Conservation (phyloP, 2,797 vertebrate species). For the Onychomys arenicola region DNA sequence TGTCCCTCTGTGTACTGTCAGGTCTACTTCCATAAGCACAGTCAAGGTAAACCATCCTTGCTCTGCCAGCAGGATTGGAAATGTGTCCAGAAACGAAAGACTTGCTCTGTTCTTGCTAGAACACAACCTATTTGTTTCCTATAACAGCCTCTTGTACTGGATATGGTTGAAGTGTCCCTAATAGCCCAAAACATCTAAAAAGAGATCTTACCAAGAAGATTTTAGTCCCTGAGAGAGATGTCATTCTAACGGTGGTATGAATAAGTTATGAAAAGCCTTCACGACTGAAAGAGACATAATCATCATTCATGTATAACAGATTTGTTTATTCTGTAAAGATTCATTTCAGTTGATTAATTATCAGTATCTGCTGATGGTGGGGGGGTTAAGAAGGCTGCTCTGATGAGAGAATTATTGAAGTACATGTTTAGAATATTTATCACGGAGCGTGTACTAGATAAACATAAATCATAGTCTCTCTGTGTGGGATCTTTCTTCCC, state of each 20-base stretch:
- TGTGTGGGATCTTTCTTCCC: conserved; percentile 37
- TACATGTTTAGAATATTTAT: conserved; percentile 89
- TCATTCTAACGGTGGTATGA: conserved; percentile 86
- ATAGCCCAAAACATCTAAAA: conserved; percentile 63
- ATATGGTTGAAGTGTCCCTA: conserved; percentile 7
- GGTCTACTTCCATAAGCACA: not conserved
- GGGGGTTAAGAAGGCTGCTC: conserved; percentile 87
- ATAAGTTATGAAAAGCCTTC: conserved; percentile 89
- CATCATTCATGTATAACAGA: conserved; percentile 90
- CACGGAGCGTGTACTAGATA: conserved; percentile 81
- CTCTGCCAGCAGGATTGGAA: not conserved
- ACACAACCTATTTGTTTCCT: not conserved
- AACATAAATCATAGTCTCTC: conserved; percentile 83
- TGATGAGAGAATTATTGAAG: conserved; percentile 89
- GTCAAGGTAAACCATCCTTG: not conserved
- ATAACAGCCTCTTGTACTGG: not conserved
- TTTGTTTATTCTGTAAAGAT: conserved; percentile 91
- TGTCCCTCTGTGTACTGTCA: not conserved
- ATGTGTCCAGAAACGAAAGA: not conserved
- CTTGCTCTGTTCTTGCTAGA: not conserved
- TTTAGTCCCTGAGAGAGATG: conserved; percentile 85
- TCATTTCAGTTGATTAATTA: conserved; percentile 91
- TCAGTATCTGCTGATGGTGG: conserved; percentile 88
- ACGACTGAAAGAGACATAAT: conserved; percentile 89
- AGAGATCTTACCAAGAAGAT: conserved; percentile 81